Conservation (phyloP, 1,140 invertebrate genomes). For the Camponotus vicinus region DNA sequence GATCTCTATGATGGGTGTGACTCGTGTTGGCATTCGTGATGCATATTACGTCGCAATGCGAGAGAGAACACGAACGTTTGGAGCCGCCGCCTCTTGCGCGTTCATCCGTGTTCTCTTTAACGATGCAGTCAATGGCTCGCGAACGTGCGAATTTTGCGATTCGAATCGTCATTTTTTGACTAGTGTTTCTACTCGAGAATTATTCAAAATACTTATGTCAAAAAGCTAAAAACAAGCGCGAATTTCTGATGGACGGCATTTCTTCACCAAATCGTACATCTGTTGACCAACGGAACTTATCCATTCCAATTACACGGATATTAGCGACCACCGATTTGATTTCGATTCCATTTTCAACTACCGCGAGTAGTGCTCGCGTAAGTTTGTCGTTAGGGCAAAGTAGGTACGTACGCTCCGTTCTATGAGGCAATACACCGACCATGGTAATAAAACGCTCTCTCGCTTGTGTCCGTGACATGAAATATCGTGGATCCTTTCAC, state of each 20-base stretch:
- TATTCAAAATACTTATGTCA: too few relatives aligned
- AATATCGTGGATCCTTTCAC: conserved; percentile 63
- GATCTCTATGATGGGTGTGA: conserved; percentile 76
- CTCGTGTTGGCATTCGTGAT: conserved; percentile 75
- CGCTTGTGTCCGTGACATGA: conserved; percentile 57
- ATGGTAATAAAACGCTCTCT: conserved; percentile 60
- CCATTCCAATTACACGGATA: conserved; percentile 30
- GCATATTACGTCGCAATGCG: conserved; percentile 67
- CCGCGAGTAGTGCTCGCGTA: not conserved
- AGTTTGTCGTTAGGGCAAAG: conserved; percentile 30
- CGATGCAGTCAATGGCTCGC: conserved; percentile 66
- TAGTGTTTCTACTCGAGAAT: not conserved
- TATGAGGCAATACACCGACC: conserved; percentile 44
- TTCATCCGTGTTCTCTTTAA: conserved; percentile 44
- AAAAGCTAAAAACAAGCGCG: too few relatives aligned
- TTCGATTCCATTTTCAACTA: conserved; percentile 28
- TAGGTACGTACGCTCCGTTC: not conserved
- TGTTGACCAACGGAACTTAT: conserved; percentile 1
- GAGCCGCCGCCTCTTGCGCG: conserved; percentile 57
- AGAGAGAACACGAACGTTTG: conserved; percentile 63
- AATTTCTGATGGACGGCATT: conserved; percentile 1
- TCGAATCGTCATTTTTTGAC: not conserved
- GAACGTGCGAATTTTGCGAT: conserved; percentile 50
- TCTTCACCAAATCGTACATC: not conserved
- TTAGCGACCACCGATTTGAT: conserved; percentile 3